Conservation (phyloP, 2,888 invertebrate species). For the Actias luna region DNA sequence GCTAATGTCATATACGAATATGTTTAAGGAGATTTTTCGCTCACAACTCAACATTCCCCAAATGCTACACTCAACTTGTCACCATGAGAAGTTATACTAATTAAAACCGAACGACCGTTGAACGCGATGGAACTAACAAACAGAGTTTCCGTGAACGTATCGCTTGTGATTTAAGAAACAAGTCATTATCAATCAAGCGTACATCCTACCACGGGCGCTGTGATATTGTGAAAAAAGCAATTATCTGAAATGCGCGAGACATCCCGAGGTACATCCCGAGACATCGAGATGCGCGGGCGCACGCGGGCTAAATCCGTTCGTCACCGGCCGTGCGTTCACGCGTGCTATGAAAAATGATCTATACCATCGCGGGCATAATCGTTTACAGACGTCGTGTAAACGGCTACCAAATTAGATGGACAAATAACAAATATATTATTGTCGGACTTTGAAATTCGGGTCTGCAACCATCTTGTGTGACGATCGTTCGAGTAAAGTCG, state of each 20-base stretch:
- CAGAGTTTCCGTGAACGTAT: slow-evolving; percentile 9
- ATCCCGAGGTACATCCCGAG: slow-evolving; percentile 18
- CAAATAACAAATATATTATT: background rate
- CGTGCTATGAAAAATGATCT: slow-evolving; percentile 76
- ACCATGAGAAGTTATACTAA: background rate
- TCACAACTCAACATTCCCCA: too few relatives aligned
- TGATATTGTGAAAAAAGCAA: slow-evolving; percentile 62
- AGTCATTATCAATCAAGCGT: slow-evolving; percentile 28
- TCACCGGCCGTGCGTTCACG: slow-evolving; percentile 67
- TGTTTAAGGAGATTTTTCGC: too few relatives aligned
- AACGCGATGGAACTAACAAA: slow-evolving; percentile 1
- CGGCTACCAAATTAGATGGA: background rate
- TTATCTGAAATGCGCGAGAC: slow-evolving; percentile 65
- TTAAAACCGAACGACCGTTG: background rate
- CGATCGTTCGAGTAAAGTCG: too few relatives aligned
- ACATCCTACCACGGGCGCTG: slow-evolving; percentile 28
- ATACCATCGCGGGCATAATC: slow-evolving; percentile 29
- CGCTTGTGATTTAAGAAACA: slow-evolving; percentile 15
- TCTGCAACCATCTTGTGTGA: too few relatives aligned
- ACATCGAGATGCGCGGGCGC: slow-evolving; percentile 23
- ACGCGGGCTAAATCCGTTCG: slow-evolving; percentile 54
- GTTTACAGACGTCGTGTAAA: background rate
- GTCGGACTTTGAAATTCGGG: too few relatives aligned
- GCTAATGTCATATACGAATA: too few relatives aligned
- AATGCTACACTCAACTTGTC: background rate